Base-by-base conservation (phyloP, 2,113 vertebrate genomes). In the Anthoscopus minutus region DNA sequence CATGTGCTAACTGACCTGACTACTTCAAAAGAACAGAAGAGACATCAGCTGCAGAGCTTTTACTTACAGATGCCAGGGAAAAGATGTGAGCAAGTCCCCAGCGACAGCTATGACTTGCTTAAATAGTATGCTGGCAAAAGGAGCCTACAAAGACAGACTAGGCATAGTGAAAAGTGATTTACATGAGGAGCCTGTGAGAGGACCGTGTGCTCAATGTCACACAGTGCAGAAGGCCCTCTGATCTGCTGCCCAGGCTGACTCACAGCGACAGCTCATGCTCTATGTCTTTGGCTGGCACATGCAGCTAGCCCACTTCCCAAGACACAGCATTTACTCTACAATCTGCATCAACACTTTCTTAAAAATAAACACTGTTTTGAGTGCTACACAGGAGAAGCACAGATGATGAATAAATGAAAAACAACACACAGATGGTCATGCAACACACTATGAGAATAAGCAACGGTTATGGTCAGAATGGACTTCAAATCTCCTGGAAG, bases 11-110 rank as follows among this genome's bases (percentile, higher is more conserved):
- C 9, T 40, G 56, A 84, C 66, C 13, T 9, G 25, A 72, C 51
- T 62, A 8, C 54, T 83, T 57, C 51, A 51, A 44, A 74, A 91
- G 23, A 73, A 56, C 13, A 86, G 53, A 66, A 80, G 44, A 62
- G 56, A 31, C 18, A 81, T 51, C 40, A 67, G 47, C 38, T 47
- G 42, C 38, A 54, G 20, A 77, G 33, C 44, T 76, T 83, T 38
- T 35, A 42, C 47, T 71, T 54, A 11, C 9, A 12, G 8, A 45
- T 44, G 33, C 57, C 60, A 77, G 44, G 16, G 28, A 67, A 77
- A 77, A 2, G 0, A 37, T 19, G 3, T 7, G 40, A 58, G 0
- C 4, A 45, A 81, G 20, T 47, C n/a, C 44, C 37, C 27, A 31
- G 27, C 48, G 35, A 78, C 51, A 64, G 69, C 14, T 71, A 18